phyloP scores from a whole-genome alignment of 1,140 invertebrate species.

The Drosophila pectinifera region DNA sequence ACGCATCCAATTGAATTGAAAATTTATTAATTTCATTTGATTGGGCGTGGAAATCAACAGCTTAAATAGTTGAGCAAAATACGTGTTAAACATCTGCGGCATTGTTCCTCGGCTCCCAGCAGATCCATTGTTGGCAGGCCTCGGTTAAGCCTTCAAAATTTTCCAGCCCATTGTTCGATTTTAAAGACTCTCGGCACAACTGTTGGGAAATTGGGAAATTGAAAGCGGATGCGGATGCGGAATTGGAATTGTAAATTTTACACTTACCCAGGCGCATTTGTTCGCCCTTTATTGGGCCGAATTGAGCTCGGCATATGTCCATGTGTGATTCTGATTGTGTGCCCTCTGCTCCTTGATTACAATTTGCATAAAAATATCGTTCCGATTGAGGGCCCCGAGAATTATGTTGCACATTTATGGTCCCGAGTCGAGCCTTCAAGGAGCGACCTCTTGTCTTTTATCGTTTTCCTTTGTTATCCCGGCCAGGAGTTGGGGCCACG shows the following conservation, averaged over 20 bases:
- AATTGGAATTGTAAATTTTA: constrained; percentile 83
- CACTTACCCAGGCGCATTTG: constrained; percentile 73
- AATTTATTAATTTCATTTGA: constrained; percentile 71
- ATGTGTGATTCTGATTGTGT: constrained; percentile 45
- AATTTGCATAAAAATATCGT: constrained; percentile 81
- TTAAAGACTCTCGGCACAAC: constrained; percentile 58
- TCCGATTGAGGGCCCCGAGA: constrained; percentile 49
- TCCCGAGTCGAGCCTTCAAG: constrained; percentile 50
- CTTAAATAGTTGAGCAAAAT: constrained; percentile 69
- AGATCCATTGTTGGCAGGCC: constrained; percentile 25
- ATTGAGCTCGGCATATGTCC: constrained; percentile 69
- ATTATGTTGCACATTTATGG: constrained; percentile 77
- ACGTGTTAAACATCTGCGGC: constrained; percentile 64
- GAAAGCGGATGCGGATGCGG: too few relatives aligned
- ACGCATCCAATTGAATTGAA: constrained; percentile 26
- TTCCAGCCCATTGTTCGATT: constrained; percentile 58
- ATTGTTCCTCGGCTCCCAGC: constrained; percentile 32
- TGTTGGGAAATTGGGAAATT: constrained; percentile 62
- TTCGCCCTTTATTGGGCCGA: constrained; percentile 72
- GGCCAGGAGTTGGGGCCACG: neutral
- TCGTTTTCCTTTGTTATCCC: constrained; percentile 62
- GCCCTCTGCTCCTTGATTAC: constrained; percentile 71
- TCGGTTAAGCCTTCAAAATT: constrained; percentile 37
- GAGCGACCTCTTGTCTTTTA: constrained; percentile 66
- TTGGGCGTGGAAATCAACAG: constrained; percentile 72